Evolutionary conservation across 1,140 invertebrate species (phyloP), one percentile per base, ranked within the genome.

Genomic region (Trinorchestia longiramus): DNA sequence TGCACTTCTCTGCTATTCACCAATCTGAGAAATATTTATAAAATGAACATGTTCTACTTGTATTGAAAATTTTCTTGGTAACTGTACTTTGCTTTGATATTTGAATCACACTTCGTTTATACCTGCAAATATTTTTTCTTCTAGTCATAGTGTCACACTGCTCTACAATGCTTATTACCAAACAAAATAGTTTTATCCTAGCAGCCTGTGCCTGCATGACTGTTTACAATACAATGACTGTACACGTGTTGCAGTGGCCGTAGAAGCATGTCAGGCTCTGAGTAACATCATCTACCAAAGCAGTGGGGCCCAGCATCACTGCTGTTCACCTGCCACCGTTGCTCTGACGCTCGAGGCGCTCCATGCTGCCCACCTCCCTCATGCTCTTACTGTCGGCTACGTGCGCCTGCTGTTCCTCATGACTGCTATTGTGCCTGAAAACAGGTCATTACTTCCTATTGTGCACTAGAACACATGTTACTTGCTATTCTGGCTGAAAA

Each of bases 201-300:
- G n/a, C n/a, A n/a, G n/a, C n/a, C n/a, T n/a, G n/a, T n/a, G n/a
- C n/a, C n/a, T n/a, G n/a, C n/a, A n/a, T n/a, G n/a, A n/a, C n/a
- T n/a, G n/a, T n/a, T n/a, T n/a, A 77, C 3, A 3, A 77, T 23
- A 28, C 62, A 90, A 90, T 90, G n/a, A 90, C 23, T 90, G 88
- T 42, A 17, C 6, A 19, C 88, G 45, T 94, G 41, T 94, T 8
- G 36, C 92, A 94, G 92, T 45, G 40, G 92, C 92, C 0, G 44
- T 45, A 40, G 92, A 94, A 40, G 92, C 92, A 44, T 94, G 92
- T 36, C 92, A n/a, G 40, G 41, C 41, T 94, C 92, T 94, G 36
- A 94, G 92, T 44, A 94, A 94, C 44, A 94, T 94, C 92, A 94
- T 94, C 43, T 94, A 94, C 44, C 92, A 94, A 44, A 94, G 92